Evolutionary conservation across 2,113 vertebrate genomes (phyloP), one percentile per base, ranked within the genome.

Genomic region (Sphyrna mokarran): DNA sequence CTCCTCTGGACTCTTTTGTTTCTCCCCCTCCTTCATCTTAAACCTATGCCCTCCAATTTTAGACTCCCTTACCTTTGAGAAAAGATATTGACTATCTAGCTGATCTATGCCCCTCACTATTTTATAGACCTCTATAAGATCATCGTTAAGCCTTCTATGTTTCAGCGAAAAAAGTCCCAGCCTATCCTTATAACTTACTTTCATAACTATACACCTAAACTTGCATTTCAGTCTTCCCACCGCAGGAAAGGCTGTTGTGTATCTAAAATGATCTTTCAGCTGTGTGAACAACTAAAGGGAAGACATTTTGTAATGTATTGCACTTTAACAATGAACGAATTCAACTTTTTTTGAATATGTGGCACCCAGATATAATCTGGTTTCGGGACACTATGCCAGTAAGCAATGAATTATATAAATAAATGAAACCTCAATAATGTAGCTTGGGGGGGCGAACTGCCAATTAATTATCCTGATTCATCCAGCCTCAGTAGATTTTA

Each of bases 401-500:
- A 7, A 86, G 40, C 43, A 86, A 54, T 76, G 29, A 10, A 76
- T 76, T 33, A 89, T 29, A 33, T 29, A 86, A 86, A 86, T 86
- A 89, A 89, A 89, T 26, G 48, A 11, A 58, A 89, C 26, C 10
- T 29, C 7, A 58, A 58, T 89, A 23, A 23, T 89, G 48, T 58
- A 54, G 86, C 3, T 58, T n/a, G 23, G 54, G 48, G 54, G 48
- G 29, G 23, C 23, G 26, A 89, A 48, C 18, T 86, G 83, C 40
- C 20, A 86, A 54, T 11, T 89, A 89, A 29, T 89, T 58, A 58
- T 54, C 23, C 33, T 58, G 86, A 61, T 89, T 54, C 58, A 89
- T 58, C 48, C 86, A 89, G 86, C 86, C 86, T 89, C 86, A 89
- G 61, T 89, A 33, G 58, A 89, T 16, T 40, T 85, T 40, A 85